Evolutionary conservation across 2,797 vertebrate genomes (phyloP), one percentile per base, ranked within the genome.

Genomic region (Epinephelus awoara): DNA sequence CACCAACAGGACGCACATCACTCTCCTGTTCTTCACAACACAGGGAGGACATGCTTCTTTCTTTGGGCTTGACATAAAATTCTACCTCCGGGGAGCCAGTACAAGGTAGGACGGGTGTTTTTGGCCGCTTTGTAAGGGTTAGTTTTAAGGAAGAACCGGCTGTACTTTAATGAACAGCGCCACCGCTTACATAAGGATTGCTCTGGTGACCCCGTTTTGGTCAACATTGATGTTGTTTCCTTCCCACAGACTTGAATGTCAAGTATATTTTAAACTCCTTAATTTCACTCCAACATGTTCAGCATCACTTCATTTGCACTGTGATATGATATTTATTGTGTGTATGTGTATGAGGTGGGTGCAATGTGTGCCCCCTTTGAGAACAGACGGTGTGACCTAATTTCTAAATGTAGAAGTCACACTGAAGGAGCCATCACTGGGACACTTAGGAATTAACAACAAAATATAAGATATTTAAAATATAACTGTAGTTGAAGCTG

Each of bases 191-290:
- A 89, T 94, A 94, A 95, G 47, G 21, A 1, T 0, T 23, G 72
- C 52, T 79, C 79, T n/a, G 67, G 68, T 95, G 94, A 95, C 93
- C 94, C 85, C 47, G 55, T 93, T 95, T 88, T 50, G 17, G 3
- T 67, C n/a, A 0, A 9, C 21, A 4, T 13, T 54, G 15, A 18
- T 75, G 10, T 40, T 27, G 44, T 65, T 79, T 68, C 40, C 15
- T 12, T 29, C 0, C 34, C 23, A 13, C 3, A 8, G 1, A 40
- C 44, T 29, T 47, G 2, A 67, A 72, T 46, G 29, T 47, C 0
- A 29, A 8, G 1, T 29, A 4, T 17, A 12, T n/a, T 10, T 44
- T 0, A n/a, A 14, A 50, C 15, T 14, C 1, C 0, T 7, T 6
- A 9, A 25, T 23, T 4, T 0, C 19, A 4, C 6, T 0, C 0